These are phyloP conservation scores for Gadopsis bispinosus DNA, from an alignment of 2,797 vertebrate genomes.

Conservation along the genomic window DNA sequence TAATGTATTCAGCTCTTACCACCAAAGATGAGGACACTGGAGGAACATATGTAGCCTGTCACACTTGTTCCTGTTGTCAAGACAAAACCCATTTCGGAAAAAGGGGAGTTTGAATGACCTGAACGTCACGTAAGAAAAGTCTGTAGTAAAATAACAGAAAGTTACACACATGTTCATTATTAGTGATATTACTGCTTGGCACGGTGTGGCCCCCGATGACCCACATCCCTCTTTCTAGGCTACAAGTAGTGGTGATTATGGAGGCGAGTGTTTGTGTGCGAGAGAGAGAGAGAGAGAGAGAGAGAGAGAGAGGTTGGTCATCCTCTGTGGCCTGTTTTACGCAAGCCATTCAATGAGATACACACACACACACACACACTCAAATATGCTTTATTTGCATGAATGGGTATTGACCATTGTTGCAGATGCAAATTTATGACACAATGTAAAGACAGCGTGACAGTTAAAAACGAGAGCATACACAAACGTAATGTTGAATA, in stretches of 20 bases:
- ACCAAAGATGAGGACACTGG: constrained; percentile 62
- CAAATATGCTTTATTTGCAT: constrained; percentile 71
- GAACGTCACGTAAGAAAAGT: constrained; percentile 44
- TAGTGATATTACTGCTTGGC: constrained; percentile 62
- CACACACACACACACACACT: neutral
- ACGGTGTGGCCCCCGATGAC: constrained; percentile 62
- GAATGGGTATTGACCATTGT: constrained; percentile 43
- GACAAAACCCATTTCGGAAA: constrained; percentile 22
- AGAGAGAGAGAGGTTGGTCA: constrained; percentile 22
- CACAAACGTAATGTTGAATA: constrained; percentile 4
- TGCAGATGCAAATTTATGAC: constrained; percentile 48
- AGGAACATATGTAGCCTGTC: constrained; percentile 36
- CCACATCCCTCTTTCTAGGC: constrained; percentile 73
- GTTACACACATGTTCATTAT: constrained; percentile 62
- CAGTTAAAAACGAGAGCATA: constrained; percentile 10
- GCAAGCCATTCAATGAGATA: constrained; percentile 41
- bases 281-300: constrained; percentile 1
- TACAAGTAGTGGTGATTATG: constrained; percentile 71
- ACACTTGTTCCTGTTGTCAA: constrained; percentile 57
- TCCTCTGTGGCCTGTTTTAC: constrained; percentile 63
- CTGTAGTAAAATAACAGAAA: constrained; percentile 52
- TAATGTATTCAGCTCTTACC: constrained; percentile 72
- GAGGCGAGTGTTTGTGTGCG: constrained; percentile 15
- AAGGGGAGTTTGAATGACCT: constrained; percentile 17
- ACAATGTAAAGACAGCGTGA: constrained; percentile 33